A percentile compares a stretch with the other conserved stretches of the same genome.
Evolutionary conservation across 2,888 invertebrate species (phyloP).

Genomic region (Peribatodes rhomboidaria): DNA sequence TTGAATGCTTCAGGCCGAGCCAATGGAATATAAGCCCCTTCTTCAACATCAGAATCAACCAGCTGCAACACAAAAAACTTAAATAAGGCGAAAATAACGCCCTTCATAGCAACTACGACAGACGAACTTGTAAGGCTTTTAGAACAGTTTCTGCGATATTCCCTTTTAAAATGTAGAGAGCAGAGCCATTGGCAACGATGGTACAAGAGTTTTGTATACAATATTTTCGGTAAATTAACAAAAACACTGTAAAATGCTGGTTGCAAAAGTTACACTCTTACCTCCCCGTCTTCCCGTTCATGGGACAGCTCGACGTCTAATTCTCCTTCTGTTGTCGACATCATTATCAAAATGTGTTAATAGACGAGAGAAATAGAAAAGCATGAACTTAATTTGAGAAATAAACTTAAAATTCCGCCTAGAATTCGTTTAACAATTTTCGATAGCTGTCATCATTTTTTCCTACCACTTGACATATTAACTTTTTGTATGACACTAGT

Average conservation of each 20-base stretch:
- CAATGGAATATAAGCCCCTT: constrained; percentile 86
- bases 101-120: constrained; percentile 27
- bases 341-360: constrained; percentile 65
- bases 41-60: constrained; percentile 83
- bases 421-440: constrained; percentile 53
- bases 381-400: constrained; percentile 68
- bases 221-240: not conserved
- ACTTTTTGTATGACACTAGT: not conserved
- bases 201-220: not conserved
- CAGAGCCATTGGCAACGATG: not conserved
- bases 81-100: constrained; percentile 28
- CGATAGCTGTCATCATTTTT: constrained; percentile 57
- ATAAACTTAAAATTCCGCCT: constrained; percentile 53
- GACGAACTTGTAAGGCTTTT: constrained; percentile 21
- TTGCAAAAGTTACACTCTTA: constrained; percentile 70
- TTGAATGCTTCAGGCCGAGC: constrained; percentile 85
- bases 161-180: not conserved
- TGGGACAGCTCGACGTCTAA: constrained; percentile 85
- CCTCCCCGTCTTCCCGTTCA: constrained; percentile 90
- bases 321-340: constrained; percentile 88
- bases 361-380: constrained; percentile 56
- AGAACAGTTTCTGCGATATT: not conserved
- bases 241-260: constrained; percentile 18
- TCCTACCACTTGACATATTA: not conserved
- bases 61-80: constrained; percentile 63